These are phyloP conservation scores for Mesitornis unicolor DNA, from an alignment of 2,113 vertebrate species.

Conservation along the genomic window DNA sequence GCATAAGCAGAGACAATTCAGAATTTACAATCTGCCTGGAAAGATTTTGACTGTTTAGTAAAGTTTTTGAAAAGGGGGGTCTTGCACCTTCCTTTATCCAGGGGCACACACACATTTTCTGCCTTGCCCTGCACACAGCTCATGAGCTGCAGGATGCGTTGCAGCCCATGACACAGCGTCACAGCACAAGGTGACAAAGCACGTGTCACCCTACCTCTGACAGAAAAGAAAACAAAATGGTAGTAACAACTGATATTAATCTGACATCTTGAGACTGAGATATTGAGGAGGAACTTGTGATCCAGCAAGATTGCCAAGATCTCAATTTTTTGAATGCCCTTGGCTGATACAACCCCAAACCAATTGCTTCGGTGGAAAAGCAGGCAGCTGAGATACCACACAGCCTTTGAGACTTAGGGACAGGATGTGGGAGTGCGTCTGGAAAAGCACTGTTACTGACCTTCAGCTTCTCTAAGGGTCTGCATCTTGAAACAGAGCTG, in stretches of 20 bases:
- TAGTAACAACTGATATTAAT: neutral
- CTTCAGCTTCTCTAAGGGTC: neutral
- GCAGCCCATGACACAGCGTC: neutral
- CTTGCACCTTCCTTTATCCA: neutral
- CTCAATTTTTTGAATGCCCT: neutral
- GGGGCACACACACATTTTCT: neutral
- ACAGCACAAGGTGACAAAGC: neutral
- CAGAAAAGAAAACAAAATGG: neutral
- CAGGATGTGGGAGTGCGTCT: neutral
- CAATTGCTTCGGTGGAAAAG: neutral
- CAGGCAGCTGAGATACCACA: accelerated
- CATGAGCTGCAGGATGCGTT: neutral
- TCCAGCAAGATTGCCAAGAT: neutral
- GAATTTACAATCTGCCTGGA: neutral
- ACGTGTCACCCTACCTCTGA: neutral
- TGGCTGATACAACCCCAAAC: neutral
- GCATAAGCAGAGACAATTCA: neutral
- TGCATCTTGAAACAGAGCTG: neutral
- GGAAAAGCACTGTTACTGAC: neutral
- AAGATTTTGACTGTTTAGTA: neutral
- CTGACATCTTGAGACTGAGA: neutral
- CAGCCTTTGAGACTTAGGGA: neutral
- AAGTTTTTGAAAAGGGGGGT: neutral
- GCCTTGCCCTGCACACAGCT: neutral
- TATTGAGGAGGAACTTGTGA: neutral